Evolutionary conservation across 2,113 vertebrate genomes (phyloP).

Genomic region (Xenopus tropicalis): UCB_Xtro_10.0 CM004445.2:114827501-114828000

Average conservation of each 20-base stretch:
- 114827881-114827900: constrained; percentile 4
- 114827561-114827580: too few species aligned
- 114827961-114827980: not conserved
- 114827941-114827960: not conserved
- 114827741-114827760: not conserved
- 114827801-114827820: not conserved
- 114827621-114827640: constrained; percentile 19
- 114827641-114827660: constrained; percentile 10
- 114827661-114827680: not conserved
- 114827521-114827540: too few species aligned
- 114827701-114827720: constrained; percentile 1
- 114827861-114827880: not conserved
- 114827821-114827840: constrained; percentile 13
- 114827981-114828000: not conserved
- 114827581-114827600: not conserved
- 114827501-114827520: too few species aligned
- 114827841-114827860: not conserved
- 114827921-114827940: not conserved
- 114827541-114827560: too few species aligned
- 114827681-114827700: constrained; percentile 24
- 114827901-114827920: not conserved
- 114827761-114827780: not conserved
- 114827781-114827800: not conserved
- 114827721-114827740: not conserved
- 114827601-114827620: not conserved